Conservation (phyloP, 2,888 invertebrate species). For the Zygaena filipendulae region DNA sequence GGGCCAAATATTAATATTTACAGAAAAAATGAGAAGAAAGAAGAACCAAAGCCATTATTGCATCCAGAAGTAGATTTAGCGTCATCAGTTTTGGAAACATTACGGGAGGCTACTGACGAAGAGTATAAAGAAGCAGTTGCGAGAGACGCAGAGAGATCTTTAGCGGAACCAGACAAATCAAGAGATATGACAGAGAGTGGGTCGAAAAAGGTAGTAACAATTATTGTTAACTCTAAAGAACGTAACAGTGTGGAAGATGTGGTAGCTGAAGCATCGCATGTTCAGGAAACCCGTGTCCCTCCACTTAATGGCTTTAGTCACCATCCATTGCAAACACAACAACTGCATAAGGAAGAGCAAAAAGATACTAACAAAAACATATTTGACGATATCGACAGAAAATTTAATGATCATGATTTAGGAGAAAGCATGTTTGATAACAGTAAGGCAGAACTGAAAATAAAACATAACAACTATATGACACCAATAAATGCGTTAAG, state of each 20-base stretch:
- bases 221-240: conserved; percentile 31
- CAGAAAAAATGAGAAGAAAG: conserved; percentile 28
- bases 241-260: conserved; percentile 21
- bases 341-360: too few species aligned
- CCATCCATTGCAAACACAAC: too few species aligned
- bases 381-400: too few species aligned
- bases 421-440: too few species aligned
- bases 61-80: conserved; percentile 54
- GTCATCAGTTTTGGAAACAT: conserved; percentile 47
- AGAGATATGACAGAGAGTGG: conserved; percentile 27
- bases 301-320: too few species aligned
- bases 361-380: too few species aligned
- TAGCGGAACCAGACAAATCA: conserved; percentile 16
- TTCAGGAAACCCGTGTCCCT: conserved; percentile 31
- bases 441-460: conserved; percentile 16
- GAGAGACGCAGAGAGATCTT: conserved; percentile 39
- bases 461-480: too few species aligned
- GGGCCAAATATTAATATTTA: too few species aligned
- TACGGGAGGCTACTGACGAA: conserved; percentile 48
- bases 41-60: conserved; percentile 39
- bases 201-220: conserved; percentile 32
- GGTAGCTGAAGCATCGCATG: conserved; percentile 32
- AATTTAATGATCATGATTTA: too few species aligned
- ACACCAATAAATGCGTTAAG: too few species aligned
- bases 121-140: conserved; percentile 48